Evolutionary conservation across 1,140 invertebrate species (phyloP).

Genomic region (Archivesica marissinica): DNA sequence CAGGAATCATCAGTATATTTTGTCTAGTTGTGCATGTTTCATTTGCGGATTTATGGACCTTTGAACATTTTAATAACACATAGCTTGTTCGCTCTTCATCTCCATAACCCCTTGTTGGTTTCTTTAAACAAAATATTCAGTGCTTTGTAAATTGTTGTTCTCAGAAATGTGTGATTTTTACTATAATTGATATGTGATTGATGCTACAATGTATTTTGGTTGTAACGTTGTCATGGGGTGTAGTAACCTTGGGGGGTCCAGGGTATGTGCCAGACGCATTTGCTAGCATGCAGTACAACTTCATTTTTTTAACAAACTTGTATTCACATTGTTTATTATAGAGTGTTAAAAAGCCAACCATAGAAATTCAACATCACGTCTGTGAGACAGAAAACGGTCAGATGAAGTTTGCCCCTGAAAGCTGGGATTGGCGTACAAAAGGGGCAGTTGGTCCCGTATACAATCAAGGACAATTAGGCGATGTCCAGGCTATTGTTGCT

Average conservation of each 20-base stretch:
- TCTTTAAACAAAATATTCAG: no score
- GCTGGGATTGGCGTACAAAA: constrained; percentile 68
- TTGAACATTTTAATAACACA: no score
- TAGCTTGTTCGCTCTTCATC: no score
- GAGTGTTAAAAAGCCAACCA: not conserved
- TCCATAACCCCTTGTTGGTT: no score
- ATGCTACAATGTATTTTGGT: not conserved
- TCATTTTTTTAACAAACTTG: not conserved
- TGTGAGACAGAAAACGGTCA: not conserved
- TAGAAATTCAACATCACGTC: not conserved
- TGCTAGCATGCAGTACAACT: not conserved
- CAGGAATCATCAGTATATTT: no score
- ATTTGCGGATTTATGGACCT: no score
- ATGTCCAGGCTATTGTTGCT: constrained; percentile 51
- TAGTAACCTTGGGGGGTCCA: not conserved
- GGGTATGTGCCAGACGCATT: not conserved
- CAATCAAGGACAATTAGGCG: constrained; percentile 66
- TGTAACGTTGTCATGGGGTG: no score
- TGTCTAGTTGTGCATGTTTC: no score
- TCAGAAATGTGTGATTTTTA: no score
- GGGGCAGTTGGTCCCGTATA: constrained; percentile 64
- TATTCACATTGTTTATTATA: not conserved
- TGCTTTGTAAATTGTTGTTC: no score
- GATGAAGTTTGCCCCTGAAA: constrained; percentile 33
- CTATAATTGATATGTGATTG: no score